Base-by-base conservation (phyloP, 1,140 invertebrate genomes). In the Drosophila erecta region DNA sequence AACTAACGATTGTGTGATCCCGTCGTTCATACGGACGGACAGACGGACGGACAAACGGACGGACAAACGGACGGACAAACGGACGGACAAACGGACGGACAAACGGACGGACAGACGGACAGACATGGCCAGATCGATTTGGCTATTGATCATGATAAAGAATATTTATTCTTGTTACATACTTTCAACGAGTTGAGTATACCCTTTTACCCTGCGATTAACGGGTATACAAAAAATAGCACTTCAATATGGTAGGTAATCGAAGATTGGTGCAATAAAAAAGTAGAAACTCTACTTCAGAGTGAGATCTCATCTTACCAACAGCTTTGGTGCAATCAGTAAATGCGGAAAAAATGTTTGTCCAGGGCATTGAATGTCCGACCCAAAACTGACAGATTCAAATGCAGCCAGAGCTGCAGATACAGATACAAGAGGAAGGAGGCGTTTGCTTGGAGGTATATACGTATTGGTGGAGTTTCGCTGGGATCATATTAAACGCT, bases 401-500 rank as follows among this genome's bases (percentile, higher is more conserved):
- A 30, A 47, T 7, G 15, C 50, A 44, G 38, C 41, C 46, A 5
- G 27, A 30, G 46, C 24, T 50, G 24, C 33, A 69, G 30, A 35
- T 40, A 24, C 24, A 56, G 22, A 35, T 40, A 20, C 15, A 46
- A 24, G 15, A 46, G 22, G 22, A 20, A 57, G 65, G 66, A 70
- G 43, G 40, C 66, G 27, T 57, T 55, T 47, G 61, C 37, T 22
- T 22, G 62, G 33, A n/a, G 46, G 65, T 66, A 30, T 30, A 3
- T 10, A 8, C 20, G 41, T 44, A 17, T 17, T 17, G 17, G 17
- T 65, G 35, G 59, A 65, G 38, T 53, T 46, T 50, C 43, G 30
- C 12, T 37, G 49, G 11, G 59, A 41, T 61, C 66, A 37, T 49
- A 70, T 70, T 70, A 27, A 70, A 57, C 37, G 43, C 50, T 69